Evolutionary conservation across 1,140 invertebrate species (phyloP), one percentile per base, ranked within the genome.

Genomic region (Trichonephila clavipes): DNA sequence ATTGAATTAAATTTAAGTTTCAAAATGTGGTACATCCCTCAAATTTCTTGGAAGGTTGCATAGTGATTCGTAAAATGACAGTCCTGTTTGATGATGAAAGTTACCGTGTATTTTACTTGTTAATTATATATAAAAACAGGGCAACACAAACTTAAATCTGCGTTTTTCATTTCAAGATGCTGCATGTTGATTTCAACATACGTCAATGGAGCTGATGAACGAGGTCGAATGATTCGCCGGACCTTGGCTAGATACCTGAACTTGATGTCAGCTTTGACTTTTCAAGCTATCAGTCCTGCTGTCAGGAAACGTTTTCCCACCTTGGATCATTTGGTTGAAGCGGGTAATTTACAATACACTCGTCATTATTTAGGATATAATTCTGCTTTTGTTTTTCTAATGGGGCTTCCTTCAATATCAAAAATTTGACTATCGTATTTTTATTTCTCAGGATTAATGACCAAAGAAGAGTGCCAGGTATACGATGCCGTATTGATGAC

Each of bases 381-480:
- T 64, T 64, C 21, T 64, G 7, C 16, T 64, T 19, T 64, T 64
- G 62, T 6, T 64, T 12, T 51, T 51, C 51, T 51, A 16, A 69
- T 7, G 7, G 64, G 6, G 7, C 7, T 69, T 24, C 0, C 7
- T 69, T 24, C 0, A 14, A 6, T 69, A 69, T 19, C 64, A 69
- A 21, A 8, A 21, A 21, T 1, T 69, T 69, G 16, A 7, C 2
- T 21, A n/a, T 0, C 10, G 51, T 51, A 24, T 77, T 24, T 40
- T 21, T 24, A 34, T 72, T 40, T 77, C 24, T 28, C 40, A 94
- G 98, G 98, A 95, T 96, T 98, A 18, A 98, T 98, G 98, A 97
- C 98, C 96, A 98, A 98, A 95, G 98, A 97, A 91, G 98, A 98
- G 95, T 97, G 97, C 95, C 98, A 98, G 95, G 98, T 98, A 51